Conservation (phyloP, 2,888 invertebrate species). For the Muschampia plurimacula region DNA sequence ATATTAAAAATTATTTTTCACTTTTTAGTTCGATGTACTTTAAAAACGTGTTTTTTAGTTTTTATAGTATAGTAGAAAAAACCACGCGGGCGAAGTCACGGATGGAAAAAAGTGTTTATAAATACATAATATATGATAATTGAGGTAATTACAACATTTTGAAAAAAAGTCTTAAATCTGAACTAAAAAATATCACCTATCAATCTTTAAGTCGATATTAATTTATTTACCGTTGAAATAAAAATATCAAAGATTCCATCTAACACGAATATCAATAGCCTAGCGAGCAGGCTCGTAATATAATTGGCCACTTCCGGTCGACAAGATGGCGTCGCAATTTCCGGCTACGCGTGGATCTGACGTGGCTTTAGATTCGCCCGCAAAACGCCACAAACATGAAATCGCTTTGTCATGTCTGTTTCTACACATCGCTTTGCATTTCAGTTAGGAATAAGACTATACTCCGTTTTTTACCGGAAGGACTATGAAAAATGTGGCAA, state of each 20-base stretch:
- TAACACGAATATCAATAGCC: slow-evolving; percentile 5
- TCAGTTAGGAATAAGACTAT: background rate
- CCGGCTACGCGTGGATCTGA: slow-evolving; percentile 22
- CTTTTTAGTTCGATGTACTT: no score
- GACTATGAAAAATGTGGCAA: no score
- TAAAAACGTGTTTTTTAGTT: no score
- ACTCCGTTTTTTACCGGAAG: no score
- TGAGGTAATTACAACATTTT: no score
- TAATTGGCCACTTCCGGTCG: slow-evolving; percentile 32
- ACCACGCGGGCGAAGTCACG: no score
- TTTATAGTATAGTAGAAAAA: no score
- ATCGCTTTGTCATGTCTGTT: background rate
- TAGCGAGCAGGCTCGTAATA: background rate
- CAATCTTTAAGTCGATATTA: background rate
- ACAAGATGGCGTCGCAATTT: slow-evolving; percentile 26
- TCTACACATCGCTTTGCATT: background rate
- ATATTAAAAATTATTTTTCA: no score
- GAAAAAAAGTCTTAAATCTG: no score
- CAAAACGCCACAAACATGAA: background rate
- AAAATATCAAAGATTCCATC: background rate
- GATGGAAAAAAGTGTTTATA: no score
- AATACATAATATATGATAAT: no score
- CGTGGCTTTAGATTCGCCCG: slow-evolving; percentile 10
- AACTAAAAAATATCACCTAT: no score
- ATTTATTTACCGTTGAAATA: slow-evolving; percentile 6